Percentiles rank a stretch among this genome's conserved stretches.
Evolutionary conservation across 1,140 invertebrate species (phyloP).

Genomic region (Sesamia nonagrioides): DNA sequence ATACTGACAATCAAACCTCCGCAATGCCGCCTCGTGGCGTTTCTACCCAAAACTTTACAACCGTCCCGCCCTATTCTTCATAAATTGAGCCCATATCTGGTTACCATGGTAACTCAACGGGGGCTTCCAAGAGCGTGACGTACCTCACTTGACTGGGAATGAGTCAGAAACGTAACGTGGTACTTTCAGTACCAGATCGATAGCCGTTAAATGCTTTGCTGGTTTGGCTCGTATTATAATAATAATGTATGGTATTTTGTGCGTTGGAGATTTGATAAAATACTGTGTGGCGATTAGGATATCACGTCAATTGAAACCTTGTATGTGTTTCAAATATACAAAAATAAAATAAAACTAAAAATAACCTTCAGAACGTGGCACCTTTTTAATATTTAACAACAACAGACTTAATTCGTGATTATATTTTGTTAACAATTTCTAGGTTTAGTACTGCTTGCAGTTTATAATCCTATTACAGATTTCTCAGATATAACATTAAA

Average conservation of each 20-base stretch:
- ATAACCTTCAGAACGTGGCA: no score
- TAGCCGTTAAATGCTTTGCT: conserved; percentile 7
- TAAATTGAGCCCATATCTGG: conserved; percentile 6
- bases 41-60: neutral
- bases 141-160: conserved; percentile 5
- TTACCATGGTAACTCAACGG: conserved; percentile 9
- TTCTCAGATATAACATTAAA: no score
- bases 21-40: neutral
- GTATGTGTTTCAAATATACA: no score
- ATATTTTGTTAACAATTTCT: no score
- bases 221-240: neutral
- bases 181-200: conserved; percentile 9
- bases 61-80: neutral
- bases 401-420: no score
- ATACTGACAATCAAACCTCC: neutral
- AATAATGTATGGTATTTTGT: neutral
- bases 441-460: no score
- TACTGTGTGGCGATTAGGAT: no score
- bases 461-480: no score
- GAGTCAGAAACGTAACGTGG: neutral
- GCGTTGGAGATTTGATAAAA: neutral
- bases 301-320: no score
- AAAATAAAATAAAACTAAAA: no score
- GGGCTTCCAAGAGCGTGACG: conserved; percentile 18
- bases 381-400: no score